Conservation (phyloP, 2,797 vertebrate genomes). For the Clarias laeviceps region DNA sequence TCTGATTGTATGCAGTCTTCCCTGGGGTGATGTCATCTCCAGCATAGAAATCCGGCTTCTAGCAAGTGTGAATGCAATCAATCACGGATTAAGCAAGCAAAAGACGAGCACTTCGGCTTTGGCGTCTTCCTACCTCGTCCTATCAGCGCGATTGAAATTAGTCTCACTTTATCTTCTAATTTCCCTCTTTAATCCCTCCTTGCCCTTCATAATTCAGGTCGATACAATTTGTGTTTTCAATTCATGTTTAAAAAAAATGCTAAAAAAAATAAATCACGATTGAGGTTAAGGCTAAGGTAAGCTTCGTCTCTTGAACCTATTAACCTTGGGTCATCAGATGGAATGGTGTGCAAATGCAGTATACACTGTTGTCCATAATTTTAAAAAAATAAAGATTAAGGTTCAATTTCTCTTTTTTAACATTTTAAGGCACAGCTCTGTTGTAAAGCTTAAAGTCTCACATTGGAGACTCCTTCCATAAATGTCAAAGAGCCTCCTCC, state of each 20-base stretch:
- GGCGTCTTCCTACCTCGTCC: constrained; percentile 57
- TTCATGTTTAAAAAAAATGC: not conserved
- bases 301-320: not conserved
- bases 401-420: no score
- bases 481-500: no score
- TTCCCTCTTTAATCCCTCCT: not conserved
- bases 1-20: constrained; percentile 6
- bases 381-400: no score
- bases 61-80: constrained; percentile 61
- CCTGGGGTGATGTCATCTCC: constrained; percentile 20
- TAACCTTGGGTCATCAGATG: not conserved
- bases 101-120: constrained; percentile 66
- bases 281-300: not conserved
- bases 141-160: constrained; percentile 66
- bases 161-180: constrained; percentile 50
- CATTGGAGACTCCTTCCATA: no score
- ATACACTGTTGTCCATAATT: no score
- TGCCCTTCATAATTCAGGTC: constrained; percentile 12
- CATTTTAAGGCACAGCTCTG: no score
- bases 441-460: no score
- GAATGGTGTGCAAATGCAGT: no score
- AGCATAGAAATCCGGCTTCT: constrained; percentile 13
- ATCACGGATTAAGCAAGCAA: constrained; percentile 69
- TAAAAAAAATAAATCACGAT: not conserved
- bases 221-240: not conserved